Evolutionary conservation across 2,113 vertebrate species (phyloP), one percentile per base, ranked within the genome.

Genomic region (Platysteira castanea): DNA sequence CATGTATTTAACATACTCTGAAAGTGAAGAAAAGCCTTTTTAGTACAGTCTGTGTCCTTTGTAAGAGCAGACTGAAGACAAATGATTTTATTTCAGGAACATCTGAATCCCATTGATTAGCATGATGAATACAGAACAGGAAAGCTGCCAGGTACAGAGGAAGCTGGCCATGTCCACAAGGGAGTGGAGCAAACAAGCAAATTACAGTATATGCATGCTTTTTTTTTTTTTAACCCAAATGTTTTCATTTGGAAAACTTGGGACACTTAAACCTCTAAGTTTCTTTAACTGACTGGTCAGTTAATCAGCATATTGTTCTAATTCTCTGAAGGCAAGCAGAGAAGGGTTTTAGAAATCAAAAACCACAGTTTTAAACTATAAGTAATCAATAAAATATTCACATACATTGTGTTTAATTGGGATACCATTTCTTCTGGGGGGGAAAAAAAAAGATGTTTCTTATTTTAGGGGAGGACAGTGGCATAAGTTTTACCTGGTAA

Each of bases 91-190:
- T 91, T 82, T 91, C 49, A 87, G 87, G 69, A 94, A 82, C 81
- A 93, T 94, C 60, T 96, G 74, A 95, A 94, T 94, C 53, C 64
- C 89, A 96, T 57, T 94, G 91, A 95, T 97, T 78, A 96, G 70
- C 23, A 35, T 65, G 91, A 87, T 89, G 87, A 94, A 84, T 60
- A 76, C 70, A 73, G 78, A 71, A 76, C 65, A 96, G 91, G 89
- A 96, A 96, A 87, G 84, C 35, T 96, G 95, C 93, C 94, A 95
- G 93, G 81, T 96, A 91, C 65, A 93, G 63, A 95, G 93, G 89
- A 94, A 96, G 70, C 94, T 87, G 65, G 87, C 81, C 93, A 93
- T 89, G 84, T 91, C 84, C 94, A 91, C n/a, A 76, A 87, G 87
- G 84, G 77, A 96, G 74, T 85, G 67, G 65, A 94, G 70, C 65